A percentile compares a stretch with the other conserved stretches of the same genome.
Evolutionary conservation across 92 coral and sea anemone genomes (phyloP).

Genomic region (Diadumene lineata): DNA sequence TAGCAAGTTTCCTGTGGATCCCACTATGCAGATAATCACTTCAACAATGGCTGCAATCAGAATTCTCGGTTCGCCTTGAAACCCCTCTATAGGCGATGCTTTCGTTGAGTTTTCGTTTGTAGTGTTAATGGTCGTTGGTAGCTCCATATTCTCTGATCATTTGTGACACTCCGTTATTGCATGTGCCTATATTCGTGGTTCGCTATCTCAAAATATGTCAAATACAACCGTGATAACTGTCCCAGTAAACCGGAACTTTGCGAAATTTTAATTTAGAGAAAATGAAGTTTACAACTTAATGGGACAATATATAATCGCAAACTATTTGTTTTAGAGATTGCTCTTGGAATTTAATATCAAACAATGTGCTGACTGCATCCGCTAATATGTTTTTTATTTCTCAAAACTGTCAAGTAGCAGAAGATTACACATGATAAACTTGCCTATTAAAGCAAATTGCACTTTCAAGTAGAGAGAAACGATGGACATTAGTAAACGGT

Average conservation of each 20-base stretch:
- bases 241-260: background rate
- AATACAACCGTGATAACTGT: background rate
- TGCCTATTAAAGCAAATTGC: too few relatives aligned
- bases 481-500: too few relatives aligned
- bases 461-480: too few relatives aligned
- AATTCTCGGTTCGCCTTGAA: conserved; percentile 22
- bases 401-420: background rate
- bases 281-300: background rate
- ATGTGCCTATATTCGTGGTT: background rate
- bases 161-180: background rate
- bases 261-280: background rate
- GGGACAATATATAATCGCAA: background rate
- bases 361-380: background rate
- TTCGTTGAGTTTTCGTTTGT: background rate
- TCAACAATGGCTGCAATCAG: conserved; percentile 64
- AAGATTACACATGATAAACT: too few relatives aligned
- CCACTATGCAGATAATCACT: conserved; percentile 46
- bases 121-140: background rate
- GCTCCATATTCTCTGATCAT: background rate
- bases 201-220: background rate
- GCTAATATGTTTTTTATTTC: background rate
- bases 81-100: background rate
- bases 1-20: conserved; percentile 58
- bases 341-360: background rate
- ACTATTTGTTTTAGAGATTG: background rate